A percentile compares a stretch with the other conserved stretches of the same genome.
Conservation (phyloP, 2,113 vertebrate genomes). For the Thamnaconus septentrionalis region DNA sequence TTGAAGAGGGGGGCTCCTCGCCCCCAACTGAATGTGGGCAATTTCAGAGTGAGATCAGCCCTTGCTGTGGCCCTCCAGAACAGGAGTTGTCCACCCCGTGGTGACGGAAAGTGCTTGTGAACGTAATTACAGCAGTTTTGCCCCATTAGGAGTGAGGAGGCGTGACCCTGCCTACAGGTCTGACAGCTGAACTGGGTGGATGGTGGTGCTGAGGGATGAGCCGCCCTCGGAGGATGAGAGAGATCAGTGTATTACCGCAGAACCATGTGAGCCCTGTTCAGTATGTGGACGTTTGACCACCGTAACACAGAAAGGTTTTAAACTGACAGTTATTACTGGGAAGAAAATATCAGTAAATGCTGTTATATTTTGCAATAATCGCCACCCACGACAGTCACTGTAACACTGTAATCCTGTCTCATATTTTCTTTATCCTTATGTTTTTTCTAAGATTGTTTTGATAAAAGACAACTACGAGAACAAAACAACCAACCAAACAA, state of each 20-base stretch:
- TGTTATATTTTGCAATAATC: too few species aligned
- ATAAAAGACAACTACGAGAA: not conserved
- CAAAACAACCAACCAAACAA: not conserved
- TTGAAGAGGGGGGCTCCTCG: constrained; percentile 16
- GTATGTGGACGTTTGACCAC: not conserved
- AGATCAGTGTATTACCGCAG: not conserved
- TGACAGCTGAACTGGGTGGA: constrained; percentile 59
- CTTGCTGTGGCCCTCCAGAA: constrained; percentile 48
- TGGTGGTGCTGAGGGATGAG: constrained; percentile 44
- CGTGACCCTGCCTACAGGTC: constrained; percentile 58
- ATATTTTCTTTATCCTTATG: too few species aligned
- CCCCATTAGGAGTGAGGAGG: constrained; percentile 66
- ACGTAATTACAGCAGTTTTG: constrained; percentile 65
- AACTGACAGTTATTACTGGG: too few species aligned
- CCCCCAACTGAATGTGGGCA: constrained; percentile 20
- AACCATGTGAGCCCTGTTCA: not conserved
- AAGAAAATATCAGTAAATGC: too few species aligned
- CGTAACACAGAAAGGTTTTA: not conserved
- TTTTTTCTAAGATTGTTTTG: not conserved
- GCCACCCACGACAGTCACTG: too few species aligned
- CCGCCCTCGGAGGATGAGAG: constrained; percentile 13
- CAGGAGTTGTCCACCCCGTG: constrained; percentile 41
- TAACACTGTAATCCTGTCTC: too few species aligned
- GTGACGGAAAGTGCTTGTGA: constrained; percentile 43
- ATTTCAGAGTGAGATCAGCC: constrained; percentile 10